Evolutionary conservation across 2,888 invertebrate species (phyloP).

Genomic region (Microchrysa polita): DNA sequence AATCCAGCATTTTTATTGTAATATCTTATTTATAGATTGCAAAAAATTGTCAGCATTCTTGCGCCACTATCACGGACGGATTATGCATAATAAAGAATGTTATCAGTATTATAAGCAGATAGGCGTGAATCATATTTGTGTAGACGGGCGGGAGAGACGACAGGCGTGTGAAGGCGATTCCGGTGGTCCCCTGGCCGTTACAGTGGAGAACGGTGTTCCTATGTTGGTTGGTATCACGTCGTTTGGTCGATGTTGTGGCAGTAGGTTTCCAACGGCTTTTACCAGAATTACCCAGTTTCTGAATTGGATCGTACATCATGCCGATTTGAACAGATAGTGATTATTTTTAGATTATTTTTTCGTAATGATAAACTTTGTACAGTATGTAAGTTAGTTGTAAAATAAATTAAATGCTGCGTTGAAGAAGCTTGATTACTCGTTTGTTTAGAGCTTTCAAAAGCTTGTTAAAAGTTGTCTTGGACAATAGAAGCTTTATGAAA

Average conservation of each 20-base stretch:
- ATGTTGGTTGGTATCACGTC: conserved; percentile 63
- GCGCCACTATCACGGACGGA: neutral
- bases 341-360: too few species aligned
- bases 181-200: conserved; percentile 12
- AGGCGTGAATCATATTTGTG: conserved; percentile 10
- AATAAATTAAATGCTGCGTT: too few species aligned
- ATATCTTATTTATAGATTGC: conserved; percentile 2
- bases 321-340: neutral
- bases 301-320: conserved; percentile 18
- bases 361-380: too few species aligned
- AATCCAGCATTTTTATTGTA: neutral
- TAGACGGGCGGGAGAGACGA: neutral
- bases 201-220: neutral
- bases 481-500: too few species aligned
- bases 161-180: conserved; percentile 28
- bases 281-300: conserved; percentile 25
- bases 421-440: too few species aligned
- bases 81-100: conserved; percentile 13
- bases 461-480: too few species aligned
- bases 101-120: neutral
- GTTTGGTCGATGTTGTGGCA: conserved; percentile 60
- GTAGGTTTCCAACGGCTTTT: conserved; percentile 35
- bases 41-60: neutral
- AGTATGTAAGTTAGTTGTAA: too few species aligned
- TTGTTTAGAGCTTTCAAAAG: too few species aligned